Evolutionary conservation across 2,888 invertebrate species (phyloP), one percentile per base, ranked within the genome.

Genomic region (Hirtodrosophila histrioides): DNA sequence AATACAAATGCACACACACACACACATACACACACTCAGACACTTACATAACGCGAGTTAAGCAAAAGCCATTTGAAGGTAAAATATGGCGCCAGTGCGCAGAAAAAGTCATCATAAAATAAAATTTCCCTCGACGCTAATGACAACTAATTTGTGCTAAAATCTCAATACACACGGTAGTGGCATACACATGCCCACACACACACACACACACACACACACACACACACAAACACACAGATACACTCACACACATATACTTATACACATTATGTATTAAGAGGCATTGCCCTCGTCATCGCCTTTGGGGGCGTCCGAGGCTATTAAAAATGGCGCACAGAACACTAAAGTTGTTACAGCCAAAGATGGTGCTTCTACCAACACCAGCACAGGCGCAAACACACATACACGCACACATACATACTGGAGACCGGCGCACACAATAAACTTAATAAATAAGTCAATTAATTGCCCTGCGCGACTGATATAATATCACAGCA

Each of bases 381-480:
- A 31, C 56, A 62, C 48, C 58, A 55, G 35, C 24, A 33, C 49
- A 65, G 46, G 39, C 46, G 36, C 27, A 57, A 7, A 50, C 31
- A 40, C 29, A 44, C 33, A n/a, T 23, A 39, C 12, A 45, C 41
- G 31, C 43, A 54, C 44, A 17, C n/a, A 49, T 27, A 44, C 40
- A 54, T 17, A 45, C 61, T 70, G 33, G 49, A 61, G 61, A 27
- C 36, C 40, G 57, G 41, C 64, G 61, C 56, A 79, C 69, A 87
- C 83, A 85, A 88, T 86, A 88, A 84, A 84, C 88, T 88, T 88
- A 82, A 84, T 84, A 84, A 88, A 84, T 84, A 84, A 84, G 84
- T 88, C 84, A 84, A 84, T 88, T 84, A 84, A 84, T 84, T 84
- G 86, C 71, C 74, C 69, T 54, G 76, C 54, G 76, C 68, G 62